Evolutionary conservation across 2,797 vertebrate species (phyloP).

Genomic region (Microchirus variegatus): DNA sequence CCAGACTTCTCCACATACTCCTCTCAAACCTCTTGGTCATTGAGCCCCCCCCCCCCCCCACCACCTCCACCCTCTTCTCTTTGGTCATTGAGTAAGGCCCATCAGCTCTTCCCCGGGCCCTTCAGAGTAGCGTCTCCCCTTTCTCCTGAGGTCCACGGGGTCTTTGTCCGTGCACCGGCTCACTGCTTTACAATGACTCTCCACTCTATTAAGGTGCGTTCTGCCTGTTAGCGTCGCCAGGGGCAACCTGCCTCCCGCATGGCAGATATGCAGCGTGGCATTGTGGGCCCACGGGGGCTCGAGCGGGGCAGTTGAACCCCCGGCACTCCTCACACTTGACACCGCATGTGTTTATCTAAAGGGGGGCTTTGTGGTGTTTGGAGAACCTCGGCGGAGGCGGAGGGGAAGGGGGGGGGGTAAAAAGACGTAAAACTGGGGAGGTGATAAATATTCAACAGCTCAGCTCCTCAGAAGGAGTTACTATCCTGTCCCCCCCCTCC

Average conservation of each 20-base stretch:
- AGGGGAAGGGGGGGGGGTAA: slow-evolving; percentile 80
- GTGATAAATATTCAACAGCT: slow-evolving; percentile 95
- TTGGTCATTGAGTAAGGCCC: slow-evolving; percentile 82
- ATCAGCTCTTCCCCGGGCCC: slow-evolving; percentile 91
- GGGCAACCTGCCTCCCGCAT: slow-evolving; percentile 98
- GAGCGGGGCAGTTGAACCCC: slow-evolving; percentile 90
- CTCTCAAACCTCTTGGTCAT: slow-evolving; percentile 73
- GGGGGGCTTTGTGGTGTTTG: slow-evolving; percentile 84
- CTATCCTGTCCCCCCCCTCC: slow-evolving; percentile 45
- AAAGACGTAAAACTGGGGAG: slow-evolving; percentile 77
- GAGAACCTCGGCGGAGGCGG: slow-evolving; percentile 73
- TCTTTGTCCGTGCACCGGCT: slow-evolving; percentile 90
- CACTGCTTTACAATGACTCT: slow-evolving; percentile 99
- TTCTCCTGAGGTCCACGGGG: slow-evolving; percentile 88
- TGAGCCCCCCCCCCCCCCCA: slow-evolving; percentile 57
- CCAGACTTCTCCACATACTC: slow-evolving; percentile 56
- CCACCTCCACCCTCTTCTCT: slow-evolving; percentile 51
- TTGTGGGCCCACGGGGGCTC: slow-evolving; percentile 86
- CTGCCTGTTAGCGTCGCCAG: slow-evolving; percentile 99
- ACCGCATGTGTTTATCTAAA: slow-evolving; percentile 99
- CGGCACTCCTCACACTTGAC: slow-evolving; percentile 97
- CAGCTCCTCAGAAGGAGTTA: slow-evolving; percentile 75
- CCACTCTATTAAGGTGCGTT: slow-evolving; percentile 99
- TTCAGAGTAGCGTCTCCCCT: slow-evolving; percentile 87
- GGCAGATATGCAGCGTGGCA: slow-evolving; percentile 94